Conservation (phyloP, 2,888 invertebrate species). For the Exocentrus adspersus region DNA sequence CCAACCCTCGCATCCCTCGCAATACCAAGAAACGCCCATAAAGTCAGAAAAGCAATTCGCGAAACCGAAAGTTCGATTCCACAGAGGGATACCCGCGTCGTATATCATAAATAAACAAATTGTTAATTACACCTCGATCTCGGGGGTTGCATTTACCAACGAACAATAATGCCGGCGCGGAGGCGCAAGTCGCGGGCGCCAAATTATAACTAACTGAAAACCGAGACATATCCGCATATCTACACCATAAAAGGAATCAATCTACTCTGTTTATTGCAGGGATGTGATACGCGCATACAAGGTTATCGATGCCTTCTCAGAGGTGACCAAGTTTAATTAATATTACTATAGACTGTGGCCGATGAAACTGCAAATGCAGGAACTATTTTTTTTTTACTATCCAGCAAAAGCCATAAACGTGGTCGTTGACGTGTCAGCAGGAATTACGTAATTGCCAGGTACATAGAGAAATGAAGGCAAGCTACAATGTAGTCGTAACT, state of each 20-base stretch:
- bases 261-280: conserved; percentile 6
- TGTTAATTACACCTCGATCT: not conserved
- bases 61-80: not conserved
- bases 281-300: conserved; percentile 12
- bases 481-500: too few species aligned
- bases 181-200: not conserved
- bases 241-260: too few species aligned
- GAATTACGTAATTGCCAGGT: not conserved
- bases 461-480: too few species aligned
- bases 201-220: not conserved
- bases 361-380: not conserved
- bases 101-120: not conserved
- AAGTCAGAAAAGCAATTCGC: not conserved
- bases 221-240: too few species aligned
- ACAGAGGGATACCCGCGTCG: not conserved
- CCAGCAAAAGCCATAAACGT: not conserved
- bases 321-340: not conserved
- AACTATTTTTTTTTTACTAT: too few species aligned
- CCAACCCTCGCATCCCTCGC: not conserved
- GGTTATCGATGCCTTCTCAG: conserved; percentile 2
- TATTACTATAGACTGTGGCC: not conserved
- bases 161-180: not conserved
- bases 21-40: not conserved
- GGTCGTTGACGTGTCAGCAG: too few species aligned
- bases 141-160: not conserved